These are phyloP conservation scores for Castor canadensis DNA, from an alignment of 2,113 vertebrate genomes.

Conservation along the genomic window DNA sequence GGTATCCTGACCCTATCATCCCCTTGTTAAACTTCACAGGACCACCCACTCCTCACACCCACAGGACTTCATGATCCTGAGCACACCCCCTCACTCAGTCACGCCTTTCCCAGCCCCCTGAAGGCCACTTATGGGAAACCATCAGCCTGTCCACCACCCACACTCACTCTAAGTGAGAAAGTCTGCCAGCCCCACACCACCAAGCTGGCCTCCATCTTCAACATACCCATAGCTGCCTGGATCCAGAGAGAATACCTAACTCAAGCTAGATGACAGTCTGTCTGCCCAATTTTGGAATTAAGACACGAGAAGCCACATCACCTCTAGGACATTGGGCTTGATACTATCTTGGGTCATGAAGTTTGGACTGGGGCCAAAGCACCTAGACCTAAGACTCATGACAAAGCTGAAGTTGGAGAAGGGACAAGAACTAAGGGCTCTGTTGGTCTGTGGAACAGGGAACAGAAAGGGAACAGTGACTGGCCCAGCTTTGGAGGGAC, in stretches of 20 bases:
- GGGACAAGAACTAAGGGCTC: neutral
- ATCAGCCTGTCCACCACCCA: neutral
- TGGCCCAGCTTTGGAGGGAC: neutral
- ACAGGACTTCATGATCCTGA: fast-evolving
- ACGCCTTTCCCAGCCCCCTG: neutral
- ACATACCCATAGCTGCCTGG: neutral
- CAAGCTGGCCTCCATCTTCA: neutral
- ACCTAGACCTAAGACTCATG: neutral
- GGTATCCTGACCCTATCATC: neutral
- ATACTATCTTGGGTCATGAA: neutral
- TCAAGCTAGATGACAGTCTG: neutral
- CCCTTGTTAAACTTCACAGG: neutral
- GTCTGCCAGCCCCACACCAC: neutral
- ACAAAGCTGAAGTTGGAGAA: neutral
- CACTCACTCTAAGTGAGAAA: neutral
- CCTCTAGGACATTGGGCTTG: neutral
- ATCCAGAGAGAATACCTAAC: neutral
- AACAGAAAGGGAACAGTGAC: neutral
- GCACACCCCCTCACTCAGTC: neutral
- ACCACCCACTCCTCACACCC: neutral
- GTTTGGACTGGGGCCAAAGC: neutral
- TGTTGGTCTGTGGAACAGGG: neutral
- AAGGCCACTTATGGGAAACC: neutral
- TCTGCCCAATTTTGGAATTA: neutral
- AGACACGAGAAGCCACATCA: neutral